Base-by-base conservation (phyloP, 35 echinoderm and acorn worm species). In the Diadema setosum region DNA sequence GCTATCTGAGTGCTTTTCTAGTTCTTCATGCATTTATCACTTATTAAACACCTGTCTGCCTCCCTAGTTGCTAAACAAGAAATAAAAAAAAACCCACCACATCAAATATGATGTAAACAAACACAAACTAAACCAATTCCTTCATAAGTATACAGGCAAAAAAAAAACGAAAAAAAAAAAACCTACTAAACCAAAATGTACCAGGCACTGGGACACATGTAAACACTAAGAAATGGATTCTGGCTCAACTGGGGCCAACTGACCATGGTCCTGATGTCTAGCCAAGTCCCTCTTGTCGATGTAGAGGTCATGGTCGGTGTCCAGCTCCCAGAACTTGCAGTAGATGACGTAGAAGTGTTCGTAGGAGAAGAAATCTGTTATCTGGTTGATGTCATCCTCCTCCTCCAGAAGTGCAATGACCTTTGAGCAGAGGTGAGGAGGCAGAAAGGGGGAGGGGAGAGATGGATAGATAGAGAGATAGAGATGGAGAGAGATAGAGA, bases 291-390 rank as follows among this genome's bases (percentile, higher is more conserved):
- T 91, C 86, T 90, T 99, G 60, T 94, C 93, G n/a, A 99, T 92
- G 45, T 92, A 92, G 29, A 99, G 65, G 61, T 99, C 96, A 43
- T 99, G 96, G 61, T 99, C 93, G 6, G 89, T 82, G 87, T 99
- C 96, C n/a, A 99, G 58, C 75, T 99, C 96, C 96, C 96, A 99
- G 56, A 99, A 99, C 46, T 99, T 99, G 75, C 96, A 99, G 87
- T 99, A 99, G 69, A 99, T 87, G 29, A 99, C 96, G 52, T 99
- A 99, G 85, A 99, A 99, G 87, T 99, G 96, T 59, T 99, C 96
- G 46, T 99, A 99, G 37, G 96, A 99, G 69, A 99, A 99, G 61
- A 86, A 99, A 23, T 99, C 96, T 49, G 87, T 87, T 20, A 99
- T 99, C 78, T 99, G 96, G 44, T 99, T 99, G 46, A 99, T 99